Evolutionary conservation across 2,797 vertebrate species (phyloP).

Genomic region (Gephyroberyx darwinii): DNA sequence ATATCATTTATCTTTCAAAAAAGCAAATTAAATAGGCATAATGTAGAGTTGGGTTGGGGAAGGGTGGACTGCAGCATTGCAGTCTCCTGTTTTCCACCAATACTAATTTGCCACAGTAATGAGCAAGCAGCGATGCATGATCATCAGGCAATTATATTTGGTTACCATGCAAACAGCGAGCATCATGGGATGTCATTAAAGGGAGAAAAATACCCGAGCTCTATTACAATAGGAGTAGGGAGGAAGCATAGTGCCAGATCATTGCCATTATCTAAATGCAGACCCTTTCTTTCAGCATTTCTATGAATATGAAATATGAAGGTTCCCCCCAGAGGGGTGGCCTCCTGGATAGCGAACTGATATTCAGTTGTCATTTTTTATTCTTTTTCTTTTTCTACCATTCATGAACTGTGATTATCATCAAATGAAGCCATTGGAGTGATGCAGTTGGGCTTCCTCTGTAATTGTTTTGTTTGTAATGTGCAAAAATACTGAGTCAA

Average conservation of each 20-base stretch:
- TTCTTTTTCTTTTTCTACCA: not conserved
- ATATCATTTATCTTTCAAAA: constrained; percentile 57
- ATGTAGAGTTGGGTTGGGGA: constrained; percentile 38
- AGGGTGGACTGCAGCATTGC: constrained; percentile 18
- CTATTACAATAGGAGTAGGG: constrained; percentile 44
- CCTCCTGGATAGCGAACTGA: constrained; percentile 23
- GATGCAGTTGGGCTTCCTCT: constrained; percentile 7
- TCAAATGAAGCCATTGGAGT: constrained; percentile 27
- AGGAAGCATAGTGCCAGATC: constrained; percentile 44
- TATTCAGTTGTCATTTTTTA: constrained; percentile 17
- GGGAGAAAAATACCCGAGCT: constrained; percentile 66
- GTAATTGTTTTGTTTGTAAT: constrained; percentile 48
- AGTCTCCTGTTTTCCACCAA: constrained; percentile 62
- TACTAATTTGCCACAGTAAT: constrained; percentile 81
- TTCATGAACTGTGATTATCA: constrained; percentile 41
- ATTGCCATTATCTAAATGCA: constrained; percentile 56
- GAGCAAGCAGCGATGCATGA: constrained; percentile 79
- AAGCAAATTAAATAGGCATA: constrained; percentile 59
- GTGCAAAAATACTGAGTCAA: constrained; percentile 7
- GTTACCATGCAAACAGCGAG: constrained; percentile 82
- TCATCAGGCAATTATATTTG: constrained; percentile 83
- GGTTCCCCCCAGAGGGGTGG: constrained; percentile 14
- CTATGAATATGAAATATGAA: constrained; percentile 47
- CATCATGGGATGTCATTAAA: constrained; percentile 80
- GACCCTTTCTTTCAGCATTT: not conserved